These are phyloP conservation scores for Lepidiolamprologus cunningtoni DNA, from an alignment of 2,113 vertebrate species.

Conservation along the genomic window DNA sequence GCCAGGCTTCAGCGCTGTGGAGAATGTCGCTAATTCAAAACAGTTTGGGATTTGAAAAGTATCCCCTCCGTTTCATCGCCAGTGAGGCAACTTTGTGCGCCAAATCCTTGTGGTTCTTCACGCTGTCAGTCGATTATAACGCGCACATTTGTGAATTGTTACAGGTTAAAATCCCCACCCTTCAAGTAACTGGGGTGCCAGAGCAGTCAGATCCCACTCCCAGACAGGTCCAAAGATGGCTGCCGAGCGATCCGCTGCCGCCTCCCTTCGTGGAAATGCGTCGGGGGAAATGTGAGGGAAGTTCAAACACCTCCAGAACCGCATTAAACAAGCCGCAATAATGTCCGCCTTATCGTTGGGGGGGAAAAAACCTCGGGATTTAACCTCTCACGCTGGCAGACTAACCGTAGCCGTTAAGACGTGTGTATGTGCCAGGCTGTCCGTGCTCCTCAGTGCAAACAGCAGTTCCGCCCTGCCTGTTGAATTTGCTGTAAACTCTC, in stretches of 20 bases:
- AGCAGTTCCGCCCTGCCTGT: slow-evolving; percentile 62
- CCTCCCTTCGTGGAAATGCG: slow-evolving; percentile 66
- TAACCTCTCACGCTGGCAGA: not conserved
- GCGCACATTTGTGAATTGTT: not conserved
- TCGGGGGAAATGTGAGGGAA: slow-evolving; percentile 38
- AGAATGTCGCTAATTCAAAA: slow-evolving; percentile 47
- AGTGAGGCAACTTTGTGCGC: not conserved
- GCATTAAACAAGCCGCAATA: not conserved
- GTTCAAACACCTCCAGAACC: slow-evolving; percentile 43
- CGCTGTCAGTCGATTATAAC: slow-evolving; percentile 42
- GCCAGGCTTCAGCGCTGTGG: slow-evolving; percentile 53
- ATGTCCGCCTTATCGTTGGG: not conserved
- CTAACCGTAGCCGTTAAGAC: slow-evolving; percentile 1
- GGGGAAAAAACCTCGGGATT: accelerated
- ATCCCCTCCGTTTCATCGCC: not conserved
- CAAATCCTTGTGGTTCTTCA: not conserved
- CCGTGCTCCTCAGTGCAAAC: slow-evolving; percentile 34
- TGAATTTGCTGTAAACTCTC: slow-evolving; percentile 51
- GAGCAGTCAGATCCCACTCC: slow-evolving; percentile 61
- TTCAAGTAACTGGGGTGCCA: slow-evolving; percentile 62
- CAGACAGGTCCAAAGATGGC: slow-evolving; percentile 75
- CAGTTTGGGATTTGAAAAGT: slow-evolving; percentile 18
- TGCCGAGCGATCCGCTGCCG: slow-evolving; percentile 61
- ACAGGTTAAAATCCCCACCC: slow-evolving; percentile 64
- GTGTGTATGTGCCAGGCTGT: not conserved